Conservation (phyloP, 2,113 vertebrate species). For the Patagioenas fasciata region DNA sequence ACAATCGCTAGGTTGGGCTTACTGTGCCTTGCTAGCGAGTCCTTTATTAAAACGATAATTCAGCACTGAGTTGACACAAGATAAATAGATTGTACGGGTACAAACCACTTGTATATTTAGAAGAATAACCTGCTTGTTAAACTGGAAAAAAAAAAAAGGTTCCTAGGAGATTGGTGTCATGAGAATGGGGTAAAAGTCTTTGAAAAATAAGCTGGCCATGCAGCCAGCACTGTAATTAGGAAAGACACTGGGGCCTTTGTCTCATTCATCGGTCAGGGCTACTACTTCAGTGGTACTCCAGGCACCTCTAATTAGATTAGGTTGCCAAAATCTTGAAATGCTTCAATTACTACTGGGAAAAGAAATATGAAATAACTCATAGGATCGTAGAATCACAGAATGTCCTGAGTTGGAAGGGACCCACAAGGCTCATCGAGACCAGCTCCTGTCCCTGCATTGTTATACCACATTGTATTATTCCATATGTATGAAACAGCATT, state of each 20-base stretch:
- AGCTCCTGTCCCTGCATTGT: not conserved
- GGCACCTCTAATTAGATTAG: not conserved
- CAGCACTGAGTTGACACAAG: not conserved
- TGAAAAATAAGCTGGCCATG: not conserved
- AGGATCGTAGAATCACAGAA: too few species aligned
- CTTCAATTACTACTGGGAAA: not conserved
- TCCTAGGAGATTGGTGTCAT: not conserved
- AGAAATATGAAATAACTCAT: not conserved
- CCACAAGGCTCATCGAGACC: too few species aligned
- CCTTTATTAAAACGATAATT: not conserved
- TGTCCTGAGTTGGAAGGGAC: too few species aligned
- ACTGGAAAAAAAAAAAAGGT: not conserved
- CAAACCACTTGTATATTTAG: not conserved
- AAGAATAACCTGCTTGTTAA: not conserved
- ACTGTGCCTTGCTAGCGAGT: not conserved
- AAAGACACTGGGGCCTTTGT: not conserved
- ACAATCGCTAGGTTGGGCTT: not conserved
- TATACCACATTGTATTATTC: not conserved
- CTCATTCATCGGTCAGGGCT: not conserved
- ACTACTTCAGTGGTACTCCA: not conserved
- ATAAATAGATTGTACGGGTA: not conserved
- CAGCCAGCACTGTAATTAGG: not conserved
- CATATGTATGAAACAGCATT: not conserved
- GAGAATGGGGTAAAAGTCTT: not conserved
- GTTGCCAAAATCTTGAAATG: not conserved